Conservation (phyloP, 2,797 vertebrate species). For the Apogon hyalosoma region DNA sequence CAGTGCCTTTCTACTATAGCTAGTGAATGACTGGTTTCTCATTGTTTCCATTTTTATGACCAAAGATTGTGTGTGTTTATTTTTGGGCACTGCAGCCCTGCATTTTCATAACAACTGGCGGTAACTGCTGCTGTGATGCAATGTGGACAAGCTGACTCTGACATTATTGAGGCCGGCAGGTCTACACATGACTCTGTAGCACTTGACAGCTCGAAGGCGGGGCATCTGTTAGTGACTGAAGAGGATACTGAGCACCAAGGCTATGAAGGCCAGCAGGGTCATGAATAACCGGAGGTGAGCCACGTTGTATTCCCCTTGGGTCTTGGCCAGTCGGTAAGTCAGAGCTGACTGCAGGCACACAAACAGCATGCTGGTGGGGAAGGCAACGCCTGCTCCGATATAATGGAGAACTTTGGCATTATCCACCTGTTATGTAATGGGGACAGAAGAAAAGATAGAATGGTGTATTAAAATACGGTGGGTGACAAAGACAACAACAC, state of each 20-base stretch:
- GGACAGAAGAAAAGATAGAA: neutral
- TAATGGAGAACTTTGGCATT: conserved; percentile 93
- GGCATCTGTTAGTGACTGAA: conserved; percentile 53
- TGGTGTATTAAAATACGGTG: conserved; percentile 1
- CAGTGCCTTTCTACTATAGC: no score
- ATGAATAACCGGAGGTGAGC: conserved; percentile 89
- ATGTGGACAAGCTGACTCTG: neutral
- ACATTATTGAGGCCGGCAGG: conserved; percentile 15
- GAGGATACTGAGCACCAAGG: conserved; percentile 93
- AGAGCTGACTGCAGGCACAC: conserved; percentile 90
- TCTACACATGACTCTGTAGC: neutral
- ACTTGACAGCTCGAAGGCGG: conserved; percentile 14
- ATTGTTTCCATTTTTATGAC: no score
- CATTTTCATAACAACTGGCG: neutral
- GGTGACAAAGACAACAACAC: neutral
- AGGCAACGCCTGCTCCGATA: conserved; percentile 91
- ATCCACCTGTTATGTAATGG: conserved; percentile 84
- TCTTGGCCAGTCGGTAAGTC: conserved; percentile 92
- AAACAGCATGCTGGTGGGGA: conserved; percentile 93
- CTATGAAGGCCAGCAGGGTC: conserved; percentile 86
- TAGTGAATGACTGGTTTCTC: no score
- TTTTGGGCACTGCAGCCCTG: neutral
- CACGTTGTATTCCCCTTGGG: conserved; percentile 87
- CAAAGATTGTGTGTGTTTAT: no score
- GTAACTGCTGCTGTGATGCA: neutral